Conservation (phyloP, 2,797 vertebrate species). For the Dryobates pubescens region DNA sequence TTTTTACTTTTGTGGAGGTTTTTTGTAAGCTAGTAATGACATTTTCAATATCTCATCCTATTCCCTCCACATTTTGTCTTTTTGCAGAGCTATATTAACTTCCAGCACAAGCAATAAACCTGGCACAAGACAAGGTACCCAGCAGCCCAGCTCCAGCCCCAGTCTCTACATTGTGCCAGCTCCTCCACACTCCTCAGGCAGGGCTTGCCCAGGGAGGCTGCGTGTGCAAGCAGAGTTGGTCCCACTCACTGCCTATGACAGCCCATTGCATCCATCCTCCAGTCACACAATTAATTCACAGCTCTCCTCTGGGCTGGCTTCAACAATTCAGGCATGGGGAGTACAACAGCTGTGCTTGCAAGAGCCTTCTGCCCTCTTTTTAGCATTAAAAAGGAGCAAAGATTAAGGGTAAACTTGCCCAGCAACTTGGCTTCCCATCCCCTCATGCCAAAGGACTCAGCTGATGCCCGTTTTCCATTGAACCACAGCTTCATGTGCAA, state of each 20-base stretch:
- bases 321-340: background rate
- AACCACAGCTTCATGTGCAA: background rate
- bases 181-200: accelerated
- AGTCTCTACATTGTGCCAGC: background rate
- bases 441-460: background rate
- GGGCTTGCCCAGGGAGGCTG: background rate
- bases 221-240: background rate
- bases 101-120: background rate
- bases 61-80: background rate
- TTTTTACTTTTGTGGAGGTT: background rate
- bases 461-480: background rate
- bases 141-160: background rate
- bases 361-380: background rate
- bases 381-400: background rate
- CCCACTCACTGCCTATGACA: background rate
- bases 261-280: background rate
- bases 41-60: background rate
- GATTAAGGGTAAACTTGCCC: background rate
- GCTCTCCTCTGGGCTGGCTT: background rate
- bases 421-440: background rate
- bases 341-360: background rate
- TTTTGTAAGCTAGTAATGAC: background rate
- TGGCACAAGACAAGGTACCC: background rate
- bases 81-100: background rate
- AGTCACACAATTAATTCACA: background rate